A percentile compares a stretch with the other conserved stretches of the same genome.
Conservation (phyloP, 2,113 vertebrate species). For the Psammodynastes pulverulentus region DNA sequence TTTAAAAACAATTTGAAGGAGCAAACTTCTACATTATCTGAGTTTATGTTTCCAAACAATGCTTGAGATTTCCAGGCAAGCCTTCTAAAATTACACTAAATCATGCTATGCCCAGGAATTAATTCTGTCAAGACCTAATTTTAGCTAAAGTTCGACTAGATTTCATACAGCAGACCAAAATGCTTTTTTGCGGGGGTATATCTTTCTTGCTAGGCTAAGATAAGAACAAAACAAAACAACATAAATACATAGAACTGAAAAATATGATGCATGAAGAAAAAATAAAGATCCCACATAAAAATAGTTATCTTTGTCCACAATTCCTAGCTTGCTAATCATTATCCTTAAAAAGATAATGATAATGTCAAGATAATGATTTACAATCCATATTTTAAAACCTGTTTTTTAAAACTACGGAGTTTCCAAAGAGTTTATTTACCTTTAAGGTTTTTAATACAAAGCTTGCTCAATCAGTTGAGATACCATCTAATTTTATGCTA, state of each 20-base stretch:
- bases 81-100: neutral
- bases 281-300: neutral
- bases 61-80: neutral
- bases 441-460: slow-evolving; percentile 41
- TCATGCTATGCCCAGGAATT: neutral
- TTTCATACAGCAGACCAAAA: slow-evolving; percentile 18
- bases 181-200: no score
- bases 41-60: neutral
- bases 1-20: neutral
- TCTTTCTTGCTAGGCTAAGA: neutral
- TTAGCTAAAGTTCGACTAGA: slow-evolving; percentile 29
- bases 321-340: slow-evolving; percentile 27
- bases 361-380: slow-evolving; percentile 60
- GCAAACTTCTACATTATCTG: neutral
- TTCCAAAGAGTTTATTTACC: slow-evolving; percentile 58
- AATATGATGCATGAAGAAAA: neutral
- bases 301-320: slow-evolving; percentile 39
- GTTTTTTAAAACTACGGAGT: slow-evolving; percentile 31
- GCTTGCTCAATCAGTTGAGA: slow-evolving; percentile 53
- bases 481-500: slow-evolving; percentile 57
- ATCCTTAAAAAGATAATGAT: slow-evolving; percentile 44
- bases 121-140: slow-evolving; percentile 44
- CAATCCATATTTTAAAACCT: slow-evolving; percentile 45
- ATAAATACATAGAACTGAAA: neutral
- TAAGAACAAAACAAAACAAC: neutral